Evolutionary conservation across 2,113 vertebrate species (phyloP).

Genomic region (Aegithalos caudatus): DNA sequence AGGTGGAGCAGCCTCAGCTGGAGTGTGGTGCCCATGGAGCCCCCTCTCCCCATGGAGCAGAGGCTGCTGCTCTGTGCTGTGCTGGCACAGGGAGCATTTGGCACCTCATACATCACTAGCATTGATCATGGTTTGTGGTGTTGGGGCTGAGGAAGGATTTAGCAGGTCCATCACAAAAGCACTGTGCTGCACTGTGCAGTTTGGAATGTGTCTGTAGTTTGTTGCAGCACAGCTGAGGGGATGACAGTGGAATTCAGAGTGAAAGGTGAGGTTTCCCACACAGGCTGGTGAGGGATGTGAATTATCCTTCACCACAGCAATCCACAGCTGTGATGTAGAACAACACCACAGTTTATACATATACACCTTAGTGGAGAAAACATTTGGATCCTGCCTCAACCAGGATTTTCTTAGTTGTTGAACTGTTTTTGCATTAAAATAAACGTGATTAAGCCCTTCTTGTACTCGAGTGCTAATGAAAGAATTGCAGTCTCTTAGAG

Average conservation of each 20-base stretch:
- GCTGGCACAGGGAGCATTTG: not conserved
- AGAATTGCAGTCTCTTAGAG: not conserved
- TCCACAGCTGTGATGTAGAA: not conserved
- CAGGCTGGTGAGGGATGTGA: not conserved
- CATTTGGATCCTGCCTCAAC: not conserved
- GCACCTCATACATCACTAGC: accelerated
- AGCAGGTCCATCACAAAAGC: not conserved
- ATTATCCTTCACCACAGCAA: not conserved
- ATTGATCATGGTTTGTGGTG: accelerated
- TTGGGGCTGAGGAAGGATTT: not conserved
- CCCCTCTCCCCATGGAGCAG: not conserved
- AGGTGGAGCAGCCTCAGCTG: not conserved
- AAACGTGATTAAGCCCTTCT: not conserved
- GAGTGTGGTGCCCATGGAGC: not conserved
- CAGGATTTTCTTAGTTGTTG: not conserved
- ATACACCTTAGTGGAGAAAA: not conserved
- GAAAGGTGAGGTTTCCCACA: not conserved
- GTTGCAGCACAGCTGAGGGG: not conserved
- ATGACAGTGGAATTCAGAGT: accelerated
- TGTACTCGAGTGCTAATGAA: accelerated
- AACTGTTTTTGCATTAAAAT: not conserved
- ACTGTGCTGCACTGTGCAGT: not conserved
- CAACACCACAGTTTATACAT: accelerated
- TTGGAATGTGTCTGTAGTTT: not conserved
- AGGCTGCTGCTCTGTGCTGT: not conserved